phyloP scores from a whole-genome alignment of 2,113 vertebrate species.

The Tamias sibiricus region DNA sequence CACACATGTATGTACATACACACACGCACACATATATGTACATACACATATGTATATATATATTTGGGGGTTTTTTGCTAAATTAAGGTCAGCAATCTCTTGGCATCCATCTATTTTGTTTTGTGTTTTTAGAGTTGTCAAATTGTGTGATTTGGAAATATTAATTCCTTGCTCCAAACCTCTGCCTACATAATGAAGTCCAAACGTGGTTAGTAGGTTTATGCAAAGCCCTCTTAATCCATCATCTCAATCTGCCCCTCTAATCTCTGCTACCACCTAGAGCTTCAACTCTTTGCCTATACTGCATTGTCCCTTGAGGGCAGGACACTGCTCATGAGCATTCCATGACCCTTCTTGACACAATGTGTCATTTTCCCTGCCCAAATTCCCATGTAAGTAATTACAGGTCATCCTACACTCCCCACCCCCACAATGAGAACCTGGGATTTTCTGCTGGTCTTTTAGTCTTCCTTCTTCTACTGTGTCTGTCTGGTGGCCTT shows the following conservation, averaged over 20 bases:
- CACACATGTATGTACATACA: too few species aligned
- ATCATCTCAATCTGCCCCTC: not conserved
- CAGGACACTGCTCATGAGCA: not conserved
- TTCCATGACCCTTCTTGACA: not conserved
- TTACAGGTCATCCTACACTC: not conserved
- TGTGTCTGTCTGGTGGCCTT: not conserved
- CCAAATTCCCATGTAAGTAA: not conserved
- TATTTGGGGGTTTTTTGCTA: too few species aligned
- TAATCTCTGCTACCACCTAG: not conserved
- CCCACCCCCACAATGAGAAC: not conserved
- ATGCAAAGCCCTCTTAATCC: not conserved
- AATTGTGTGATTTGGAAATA: not conserved
- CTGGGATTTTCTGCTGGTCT: not conserved
- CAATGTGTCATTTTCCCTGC: not conserved
- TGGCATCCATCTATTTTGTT: not conserved
- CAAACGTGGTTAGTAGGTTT: not conserved
- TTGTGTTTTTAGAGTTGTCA: not conserved
- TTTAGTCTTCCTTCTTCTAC: not conserved
- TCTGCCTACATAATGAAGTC: not conserved
- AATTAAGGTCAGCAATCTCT: not conserved
- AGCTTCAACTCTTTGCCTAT: not conserved
- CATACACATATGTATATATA: too few species aligned
- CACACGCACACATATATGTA: too few species aligned
- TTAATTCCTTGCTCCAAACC: not conserved
- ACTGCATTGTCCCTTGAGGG: fast-evolving